Evolutionary conservation across 2,797 vertebrate species (phyloP), one percentile per base, ranked within the genome.

Genomic region (Tenualosa thibaudeaui): DNA sequence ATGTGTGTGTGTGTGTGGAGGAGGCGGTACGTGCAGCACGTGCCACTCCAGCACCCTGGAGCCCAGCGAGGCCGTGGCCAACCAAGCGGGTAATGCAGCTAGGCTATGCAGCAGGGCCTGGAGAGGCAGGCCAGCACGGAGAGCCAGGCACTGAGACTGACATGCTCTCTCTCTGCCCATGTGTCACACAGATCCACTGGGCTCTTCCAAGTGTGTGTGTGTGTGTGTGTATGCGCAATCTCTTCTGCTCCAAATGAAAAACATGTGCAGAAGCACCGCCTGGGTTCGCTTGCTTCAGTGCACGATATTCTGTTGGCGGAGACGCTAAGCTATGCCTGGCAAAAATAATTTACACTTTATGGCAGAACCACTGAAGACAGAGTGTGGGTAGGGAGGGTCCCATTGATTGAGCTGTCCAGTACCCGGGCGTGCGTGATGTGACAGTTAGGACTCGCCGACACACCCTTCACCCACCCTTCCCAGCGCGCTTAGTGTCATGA

Each of bases 61-160:
- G 86, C 87, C 53, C 12, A 40, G 4, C 1, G 37, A 37, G 62
- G 62, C 84, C 71, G 82, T 78, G 84, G 56, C 85, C 43, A 71
- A 86, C 86, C 87, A 82, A 88, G 88, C 84, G 3, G 81, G 84
- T 84, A 87, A 93, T 91, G 89, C 90, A 91, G 88, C 86, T 85
- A 65, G 6, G 60, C 65, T 46, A 46, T 7, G 46, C 46, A 46
- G 46, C 46, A 12, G 13, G 31, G 31, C 68, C 68, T 43, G 68
- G 60, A 71, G 56, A 82, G 46, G 50, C 50, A 83, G 89, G 89
- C 86, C 83, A 84, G 50, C 31, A 40, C 68, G 68, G 68, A 46
- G 56, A 75, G n/a, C 46, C 53, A 58, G 54, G 54, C 15, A 50
- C 31, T 50, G 31, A 40, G 43, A 43, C 85, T 86, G 86, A 81